Conservation (phyloP, 2,888 invertebrate genomes). For the Lasiommata megera region DNA sequence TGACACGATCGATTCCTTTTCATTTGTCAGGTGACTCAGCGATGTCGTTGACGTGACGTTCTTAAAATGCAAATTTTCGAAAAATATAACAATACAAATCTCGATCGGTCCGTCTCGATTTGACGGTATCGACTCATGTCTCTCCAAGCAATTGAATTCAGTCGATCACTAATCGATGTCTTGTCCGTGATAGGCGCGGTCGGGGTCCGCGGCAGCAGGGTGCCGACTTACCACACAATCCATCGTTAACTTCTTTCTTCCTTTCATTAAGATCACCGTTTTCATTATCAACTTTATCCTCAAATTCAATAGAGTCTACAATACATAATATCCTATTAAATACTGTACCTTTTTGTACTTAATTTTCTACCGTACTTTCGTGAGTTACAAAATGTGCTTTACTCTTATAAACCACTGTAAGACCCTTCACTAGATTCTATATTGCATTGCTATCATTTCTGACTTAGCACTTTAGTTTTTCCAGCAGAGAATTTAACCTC, state of each 20-base stretch:
- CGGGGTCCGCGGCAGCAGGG: constrained; percentile 80
- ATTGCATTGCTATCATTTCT: constrained; percentile 46
- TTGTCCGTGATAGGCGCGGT: constrained; percentile 80
- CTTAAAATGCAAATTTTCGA: constrained; percentile 79
- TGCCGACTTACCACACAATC: constrained; percentile 82
- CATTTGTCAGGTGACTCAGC: constrained; percentile 81
- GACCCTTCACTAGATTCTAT: constrained; percentile 54
- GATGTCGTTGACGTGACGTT: constrained; percentile 76
- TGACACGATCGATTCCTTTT: constrained; percentile 69
- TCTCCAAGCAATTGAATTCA: constrained; percentile 80
- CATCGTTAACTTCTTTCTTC: constrained; percentile 81
- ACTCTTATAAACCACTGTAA: constrained; percentile 56
- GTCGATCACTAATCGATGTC: constrained; percentile 82
- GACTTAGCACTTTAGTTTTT: constrained; percentile 51
- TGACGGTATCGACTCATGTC: constrained; percentile 75
- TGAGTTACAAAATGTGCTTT: constrained; percentile 58
- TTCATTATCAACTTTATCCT: constrained; percentile 69
- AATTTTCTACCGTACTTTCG: constrained; percentile 77
- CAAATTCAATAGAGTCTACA: constrained; percentile 57
- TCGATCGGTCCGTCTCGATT: constrained; percentile 72
- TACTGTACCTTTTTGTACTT: constrained; percentile 72
- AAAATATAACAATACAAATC: constrained; percentile 77
- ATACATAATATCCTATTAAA: constrained; percentile 59
- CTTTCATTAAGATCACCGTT: constrained; percentile 70
- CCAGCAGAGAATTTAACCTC: constrained; percentile 70